Base-by-base conservation (phyloP, 2,797 vertebrate genomes). In the Erithacus rubecula region DNA sequence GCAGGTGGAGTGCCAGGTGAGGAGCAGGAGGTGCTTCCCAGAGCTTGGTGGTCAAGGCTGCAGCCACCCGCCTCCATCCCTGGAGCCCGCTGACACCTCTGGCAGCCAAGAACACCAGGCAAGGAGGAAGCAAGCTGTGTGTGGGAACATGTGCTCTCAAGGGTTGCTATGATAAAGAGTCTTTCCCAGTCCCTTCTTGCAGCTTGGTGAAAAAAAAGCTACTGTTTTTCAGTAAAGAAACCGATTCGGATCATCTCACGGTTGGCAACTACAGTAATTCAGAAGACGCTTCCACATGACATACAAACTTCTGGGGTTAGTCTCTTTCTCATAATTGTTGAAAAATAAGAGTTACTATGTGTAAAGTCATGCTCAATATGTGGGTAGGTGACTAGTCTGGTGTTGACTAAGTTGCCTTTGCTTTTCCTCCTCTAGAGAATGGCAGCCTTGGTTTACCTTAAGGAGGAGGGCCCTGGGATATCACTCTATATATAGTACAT, bases 181-280 rank as follows among this genome's bases (percentile, higher is more conserved):
- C 58, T 93, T 91, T 87, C 60, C 92, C 70, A 59, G 90, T 88
- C 87, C 95, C 95, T 96, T 49, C 51, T 75, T 95, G 76, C 92
- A 86, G 95, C 88, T 90, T 91, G 56, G 9, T 95, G 81, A 83
- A 93, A 90, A 83, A 88, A 71, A 49, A 93, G 95, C 93, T 94
- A 83, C 79, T 97, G 95, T 97, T 97, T 97, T 96, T 94, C 96
- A 97, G 97, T 97, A 95, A 96, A 43, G 96, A 97, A 81, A 95
- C 89, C 80, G 95, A 97, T 96, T 96, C 95, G 93, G 97, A 97
- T 63, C 94, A 89, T 65, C 96, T 97, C 90, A 94, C 97, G 82
- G 92, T 95, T 97, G 97, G 96, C 97, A 96, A 94, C 96, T 95
- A 96, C 97, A 97, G 94, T 96, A 96, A 96, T 90, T 97, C 97